Conservation (phyloP, 2,888 invertebrate genomes). For the Meteorus cinctellus region DNA sequence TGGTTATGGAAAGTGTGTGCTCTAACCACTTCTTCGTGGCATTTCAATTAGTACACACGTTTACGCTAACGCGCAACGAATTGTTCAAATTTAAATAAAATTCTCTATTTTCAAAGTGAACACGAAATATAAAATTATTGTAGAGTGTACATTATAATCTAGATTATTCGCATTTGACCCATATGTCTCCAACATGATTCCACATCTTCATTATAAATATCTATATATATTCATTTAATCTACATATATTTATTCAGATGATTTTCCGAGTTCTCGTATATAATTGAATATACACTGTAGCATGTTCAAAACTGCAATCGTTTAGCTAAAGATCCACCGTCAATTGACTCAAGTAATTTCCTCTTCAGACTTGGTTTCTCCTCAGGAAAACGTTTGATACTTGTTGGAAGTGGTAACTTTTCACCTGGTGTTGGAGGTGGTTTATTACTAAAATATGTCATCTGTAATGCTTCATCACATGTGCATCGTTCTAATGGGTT, state of each 20-base stretch:
- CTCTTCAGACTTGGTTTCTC: slow-evolving; percentile 84
- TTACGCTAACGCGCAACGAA: too few species aligned
- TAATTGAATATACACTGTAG: background rate
- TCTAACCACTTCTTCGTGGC: too few species aligned
- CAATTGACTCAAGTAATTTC: slow-evolving; percentile 82
- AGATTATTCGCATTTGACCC: background rate
- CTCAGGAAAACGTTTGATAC: slow-evolving; percentile 77
- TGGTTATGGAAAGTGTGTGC: too few species aligned
- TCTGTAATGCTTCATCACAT: slow-evolving; percentile 88
- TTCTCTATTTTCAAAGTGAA: too few species aligned
- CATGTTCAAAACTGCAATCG: slow-evolving; percentile 78
- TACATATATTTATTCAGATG: background rate
- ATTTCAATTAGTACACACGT: too few species aligned
- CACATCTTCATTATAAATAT: background rate
- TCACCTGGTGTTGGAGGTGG: slow-evolving; percentile 89
- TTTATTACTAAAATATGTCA: slow-evolving; percentile 93
- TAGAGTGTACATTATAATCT: too few species aligned
- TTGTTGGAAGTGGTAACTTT: slow-evolving; percentile 85
- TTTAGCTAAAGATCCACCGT: slow-evolving; percentile 82
- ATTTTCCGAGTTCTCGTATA: background rate
- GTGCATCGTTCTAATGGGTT: slow-evolving; percentile 89
- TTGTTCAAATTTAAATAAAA: too few species aligned
- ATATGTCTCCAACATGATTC: background rate
- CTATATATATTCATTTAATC: background rate
- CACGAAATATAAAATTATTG: too few species aligned